phyloP scores from a whole-genome alignment of 2,888 invertebrate species.

The Eurytoma californica region DNA sequence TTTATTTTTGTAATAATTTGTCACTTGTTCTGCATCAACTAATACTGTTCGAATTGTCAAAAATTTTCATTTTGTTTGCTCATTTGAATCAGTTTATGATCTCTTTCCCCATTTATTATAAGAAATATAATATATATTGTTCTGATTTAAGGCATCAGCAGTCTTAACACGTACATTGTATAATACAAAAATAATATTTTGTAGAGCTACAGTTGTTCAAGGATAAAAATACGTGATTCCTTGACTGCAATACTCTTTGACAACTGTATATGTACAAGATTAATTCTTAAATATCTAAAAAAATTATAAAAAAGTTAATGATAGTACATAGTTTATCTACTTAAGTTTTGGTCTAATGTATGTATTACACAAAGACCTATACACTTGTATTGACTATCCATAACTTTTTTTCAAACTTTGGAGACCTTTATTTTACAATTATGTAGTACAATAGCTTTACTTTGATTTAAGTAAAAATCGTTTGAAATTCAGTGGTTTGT shows the following conservation, averaged over 20 bases:
- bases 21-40: constrained; percentile 51
- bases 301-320: constrained; percentile 15
- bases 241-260: constrained; percentile 27
- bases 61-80: constrained; percentile 31
- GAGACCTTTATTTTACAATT: neutral
- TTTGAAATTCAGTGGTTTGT: too few relatives aligned
- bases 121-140: constrained; percentile 40
- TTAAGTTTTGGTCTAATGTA: constrained; percentile 28
- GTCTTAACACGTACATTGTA: constrained; percentile 62
- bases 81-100: constrained; percentile 32
- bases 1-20: constrained; percentile 16
- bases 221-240: constrained; percentile 32
- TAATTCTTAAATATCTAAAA: constrained; percentile 35
- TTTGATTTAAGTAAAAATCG: neutral
- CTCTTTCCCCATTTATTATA: constrained; percentile 17
- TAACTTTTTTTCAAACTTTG: neutral
- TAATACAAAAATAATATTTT: constrained; percentile 66
- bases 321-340: constrained; percentile 24
- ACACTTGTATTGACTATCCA: constrained; percentile 19
- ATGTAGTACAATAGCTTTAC: constrained; percentile 32
- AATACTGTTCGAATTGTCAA: constrained; percentile 56
- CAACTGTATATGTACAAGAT: constrained; percentile 50
- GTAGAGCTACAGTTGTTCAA: constrained; percentile 45
- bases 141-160: constrained; percentile 65
- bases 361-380: constrained; percentile 31